Evolutionary conservation across 2,797 vertebrate genomes (phyloP), one percentile per base, ranked within the genome.

Genomic region (Tapera naevia): DNA sequence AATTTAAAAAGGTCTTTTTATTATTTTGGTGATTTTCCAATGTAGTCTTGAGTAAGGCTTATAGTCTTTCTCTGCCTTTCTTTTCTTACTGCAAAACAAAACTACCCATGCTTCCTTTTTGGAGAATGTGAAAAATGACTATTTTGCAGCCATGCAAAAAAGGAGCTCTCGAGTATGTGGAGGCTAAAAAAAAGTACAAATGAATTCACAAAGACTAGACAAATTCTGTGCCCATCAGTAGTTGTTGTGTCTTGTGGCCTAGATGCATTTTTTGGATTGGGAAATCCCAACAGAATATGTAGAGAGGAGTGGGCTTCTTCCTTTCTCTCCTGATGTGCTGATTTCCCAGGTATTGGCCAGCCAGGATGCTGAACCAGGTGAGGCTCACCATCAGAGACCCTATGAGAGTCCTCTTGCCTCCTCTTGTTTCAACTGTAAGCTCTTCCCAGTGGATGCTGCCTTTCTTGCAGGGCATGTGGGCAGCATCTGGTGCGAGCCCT

Each of bases 1-100:
- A 92, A 90, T 88, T 70, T 62, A n/a, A 60, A 89, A 92, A 65
- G 80, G n/a, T 60, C 19, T 86, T 74, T 61, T 72, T 70, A 82
- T 91, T 82, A 69, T 89, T 86, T 92, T 54, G 50, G 37, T 81
- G 43, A 32, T 25, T 83, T 73, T 84, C 73, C 65, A 39, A 10
- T 45, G 7, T 8, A 9, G 45, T n/a, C 58, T 81, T 61, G 58
- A 54, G 32, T 0, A 1, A 75, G 57, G 35, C 28, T 89, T 15
- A 1, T 81, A 79, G 67, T 81, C 37, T 90, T 37, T 56, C 58
- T 54, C 37, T 81, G n/a, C 14, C 51, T 91, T 82, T 86, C 25
- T 80, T 48, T 84, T 58, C 60, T 37, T 33, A 13, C 33, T 62
- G 71, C 41, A 78, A 61, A 93, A 53, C 5, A 17, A 82, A 82